phyloP scores from a whole-genome alignment of 2,797 vertebrate genomes.

The Brachyalestes nurse region DNA sequence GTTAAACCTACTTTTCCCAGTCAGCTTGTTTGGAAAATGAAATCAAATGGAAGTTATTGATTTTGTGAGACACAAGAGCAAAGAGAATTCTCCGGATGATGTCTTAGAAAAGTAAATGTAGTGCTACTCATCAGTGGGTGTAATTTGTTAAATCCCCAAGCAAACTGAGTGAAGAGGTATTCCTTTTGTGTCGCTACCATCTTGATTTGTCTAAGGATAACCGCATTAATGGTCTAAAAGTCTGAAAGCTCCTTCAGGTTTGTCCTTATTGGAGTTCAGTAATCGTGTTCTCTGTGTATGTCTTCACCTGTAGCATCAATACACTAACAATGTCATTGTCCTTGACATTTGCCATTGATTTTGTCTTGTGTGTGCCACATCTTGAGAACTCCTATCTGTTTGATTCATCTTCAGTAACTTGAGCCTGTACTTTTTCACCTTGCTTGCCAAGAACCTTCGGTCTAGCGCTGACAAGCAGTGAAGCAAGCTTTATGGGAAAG shows the following conservation, averaged over 20 bases:
- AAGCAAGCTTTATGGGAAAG: neutral
- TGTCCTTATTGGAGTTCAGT: neutral
- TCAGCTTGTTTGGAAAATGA: neutral
- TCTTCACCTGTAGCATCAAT: neutral
- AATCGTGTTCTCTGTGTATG: neutral
- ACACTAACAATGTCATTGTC: neutral
- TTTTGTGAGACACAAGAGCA: neutral
- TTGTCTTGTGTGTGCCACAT: constrained; percentile 7
- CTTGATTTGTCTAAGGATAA: neutral
- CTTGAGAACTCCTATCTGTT: neutral
- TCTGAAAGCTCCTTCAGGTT: neutral
- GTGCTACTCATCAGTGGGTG: neutral
- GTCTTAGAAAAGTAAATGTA: neutral
- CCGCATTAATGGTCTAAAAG: neutral
- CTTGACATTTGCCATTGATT: constrained; percentile 36
- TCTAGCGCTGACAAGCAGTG: neutral
- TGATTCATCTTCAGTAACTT: constrained; percentile 8
- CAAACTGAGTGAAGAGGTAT: neutral
- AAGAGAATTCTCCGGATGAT: neutral
- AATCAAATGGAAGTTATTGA: neutral
- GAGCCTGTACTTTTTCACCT: neutral
- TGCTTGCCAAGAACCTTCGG: neutral
- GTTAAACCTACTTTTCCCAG: neutral
- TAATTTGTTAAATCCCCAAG: constrained; percentile 7
- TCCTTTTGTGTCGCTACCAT: neutral